Evolutionary conservation across 1,140 invertebrate species (phyloP).

Genomic region (Oedothorax gibbosus): DNA sequence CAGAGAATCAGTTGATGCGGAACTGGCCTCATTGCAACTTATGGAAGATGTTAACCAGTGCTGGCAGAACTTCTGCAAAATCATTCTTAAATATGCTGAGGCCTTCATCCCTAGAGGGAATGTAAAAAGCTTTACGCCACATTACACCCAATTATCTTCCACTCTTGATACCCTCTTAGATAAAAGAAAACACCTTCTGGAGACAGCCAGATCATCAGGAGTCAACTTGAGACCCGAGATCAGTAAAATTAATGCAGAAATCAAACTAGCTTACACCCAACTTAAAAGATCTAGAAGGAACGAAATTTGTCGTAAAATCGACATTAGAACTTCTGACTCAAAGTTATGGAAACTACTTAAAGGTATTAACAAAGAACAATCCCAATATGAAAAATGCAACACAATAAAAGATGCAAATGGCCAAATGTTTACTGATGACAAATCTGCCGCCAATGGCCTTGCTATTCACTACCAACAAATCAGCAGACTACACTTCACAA

Average conservation of each 20-base stretch:
- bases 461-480: constrained; percentile 19
- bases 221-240: neutral
- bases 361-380: neutral
- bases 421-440: constrained; percentile 8
- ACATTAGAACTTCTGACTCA: neutral
- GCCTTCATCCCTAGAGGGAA: no score
- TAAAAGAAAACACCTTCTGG: neutral
- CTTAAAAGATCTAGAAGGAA: neutral
- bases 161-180: neutral
- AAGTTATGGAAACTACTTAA: neutral
- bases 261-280: no score
- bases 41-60: no score
- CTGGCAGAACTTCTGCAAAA: no score
- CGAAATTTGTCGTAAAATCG: neutral
- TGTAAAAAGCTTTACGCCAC: neutral
- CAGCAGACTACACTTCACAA: neutral
- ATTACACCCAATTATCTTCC: neutral
- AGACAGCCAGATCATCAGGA: no score
- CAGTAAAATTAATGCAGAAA: no score
- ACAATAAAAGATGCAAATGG: constrained; percentile 24
- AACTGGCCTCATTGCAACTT: neutral
- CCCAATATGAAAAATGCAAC: constrained; percentile 2
- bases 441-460: constrained; percentile 30
- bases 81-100: no score
- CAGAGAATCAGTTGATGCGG: no score